Base-by-base conservation (phyloP, 2,888 invertebrate species). In the Andrena dorsata region DNA sequence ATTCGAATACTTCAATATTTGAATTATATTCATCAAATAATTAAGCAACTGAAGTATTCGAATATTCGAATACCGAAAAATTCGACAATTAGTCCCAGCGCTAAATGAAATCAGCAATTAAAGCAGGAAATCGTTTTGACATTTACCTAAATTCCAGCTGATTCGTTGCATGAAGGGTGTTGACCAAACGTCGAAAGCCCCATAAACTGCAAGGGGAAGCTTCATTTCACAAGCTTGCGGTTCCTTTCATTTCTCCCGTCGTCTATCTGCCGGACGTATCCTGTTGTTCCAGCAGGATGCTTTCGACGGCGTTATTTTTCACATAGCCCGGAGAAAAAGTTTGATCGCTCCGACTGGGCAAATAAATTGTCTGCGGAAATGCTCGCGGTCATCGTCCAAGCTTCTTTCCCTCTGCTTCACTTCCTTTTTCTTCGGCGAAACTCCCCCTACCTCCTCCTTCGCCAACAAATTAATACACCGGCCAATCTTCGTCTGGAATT, bases 341-440 rank as follows among this genome's bases (percentile, higher is more conserved):
- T 91, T 86, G 87, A 90, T 90, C 87, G 86, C 84, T 85, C 86
- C 88, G 84, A 87, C 85, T 85, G 85, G 86, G 76, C 86, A 90
- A 89, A 91, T 90, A 90, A 90, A 91, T 90, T 88, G 86, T 87
- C 87, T 82, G 82, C 82, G 82, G 86, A 88, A 90, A 86, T 86
- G 77, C 85, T 72, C 76, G n/a, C 83, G 73, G 82, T 83, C 84
- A 82, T 82, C 77, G 79, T 76, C 70, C 83, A 71, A 80, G 73
- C 84, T 86, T 85, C 76, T 81, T 87, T 68, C 72, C 77, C 75
- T 56, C 61, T 82, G 30, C 28, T 35, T 51, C 30, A 58, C 71
- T 72, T 84, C 76, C 82, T 86, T 70, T 66, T 51, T 26, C 26
- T 8, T 56, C 28, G n/a, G 58, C 30, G 53, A 51, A 83, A 51